Evolutionary conservation across 2,888 invertebrate genomes (phyloP).

Genomic region (Acrobasis suavella): DNA sequence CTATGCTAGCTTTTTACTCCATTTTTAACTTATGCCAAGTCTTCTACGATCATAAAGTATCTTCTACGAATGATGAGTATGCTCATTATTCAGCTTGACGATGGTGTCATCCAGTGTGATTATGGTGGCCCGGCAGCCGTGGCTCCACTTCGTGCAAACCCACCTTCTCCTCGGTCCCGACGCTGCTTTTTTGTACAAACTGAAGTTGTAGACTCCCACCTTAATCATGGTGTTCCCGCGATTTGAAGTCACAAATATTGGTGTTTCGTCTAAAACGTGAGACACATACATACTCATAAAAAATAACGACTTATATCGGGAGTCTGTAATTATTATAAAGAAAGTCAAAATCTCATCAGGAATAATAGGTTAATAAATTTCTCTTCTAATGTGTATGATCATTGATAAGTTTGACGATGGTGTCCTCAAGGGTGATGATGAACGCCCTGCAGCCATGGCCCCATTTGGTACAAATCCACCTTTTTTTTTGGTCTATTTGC

Average conservation of each 20-base stretch:
- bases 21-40: background rate
- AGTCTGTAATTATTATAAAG: too few species aligned
- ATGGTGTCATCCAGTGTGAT: slow-evolving; percentile 36
- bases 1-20: background rate
- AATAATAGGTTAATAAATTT: too few species aligned
- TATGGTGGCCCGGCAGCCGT: slow-evolving; percentile 36
- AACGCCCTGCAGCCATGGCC: slow-evolving; percentile 41
- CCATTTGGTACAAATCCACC: slow-evolving; percentile 41
- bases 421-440: slow-evolving; percentile 39
- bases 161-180: slow-evolving; percentile 41
- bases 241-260: slow-evolving; percentile 21
- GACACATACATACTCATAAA: background rate
- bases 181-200: slow-evolving; percentile 30
- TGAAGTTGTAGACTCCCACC: slow-evolving; percentile 30
- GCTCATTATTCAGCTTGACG: slow-evolving; percentile 32
- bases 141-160: slow-evolving; percentile 38
- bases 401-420: slow-evolving; percentile 34
- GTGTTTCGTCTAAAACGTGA: background rate
- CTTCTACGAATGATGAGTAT: slow-evolving; percentile 31
- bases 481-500: slow-evolving; percentile 24
- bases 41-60: background rate
- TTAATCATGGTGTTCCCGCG: slow-evolving; percentile 31
- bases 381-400: slow-evolving; percentile 31
- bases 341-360: too few species aligned
- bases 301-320: too few species aligned